Conservation (phyloP, 2,888 invertebrate species). For the Eurytoma californica region DNA sequence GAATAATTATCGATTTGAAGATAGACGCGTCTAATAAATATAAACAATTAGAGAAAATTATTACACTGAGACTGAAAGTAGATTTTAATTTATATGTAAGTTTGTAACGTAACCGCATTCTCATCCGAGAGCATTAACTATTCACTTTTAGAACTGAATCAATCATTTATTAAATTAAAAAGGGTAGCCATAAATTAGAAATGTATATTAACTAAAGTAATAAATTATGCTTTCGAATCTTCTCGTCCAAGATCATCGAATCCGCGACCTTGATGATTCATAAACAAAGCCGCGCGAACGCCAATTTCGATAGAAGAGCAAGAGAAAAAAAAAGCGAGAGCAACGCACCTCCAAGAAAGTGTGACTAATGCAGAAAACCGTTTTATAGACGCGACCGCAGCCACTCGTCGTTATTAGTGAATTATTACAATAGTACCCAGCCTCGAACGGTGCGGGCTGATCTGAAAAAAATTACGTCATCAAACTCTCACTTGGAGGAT, state of each 20-base stretch:
- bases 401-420: not conserved
- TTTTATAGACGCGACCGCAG: not conserved
- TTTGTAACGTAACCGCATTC: no score
- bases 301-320: not conserved
- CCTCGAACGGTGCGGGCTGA: not conserved
- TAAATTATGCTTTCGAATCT: no score
- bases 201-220: no score
- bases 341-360: not conserved
- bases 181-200: no score
- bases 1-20: no score
- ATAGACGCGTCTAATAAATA: no score
- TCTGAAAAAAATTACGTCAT: not conserved
- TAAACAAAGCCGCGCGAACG: not conserved
- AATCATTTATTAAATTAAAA: no score
- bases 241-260: not conserved
- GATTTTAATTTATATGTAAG: no score
- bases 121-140: no score
- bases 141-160: no score
- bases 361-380: conserved; percentile 17
- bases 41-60: no score
- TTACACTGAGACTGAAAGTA: no score
- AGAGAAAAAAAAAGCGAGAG: not conserved
- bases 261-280: not conserved
- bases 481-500: not conserved
- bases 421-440: not conserved